Conservation (phyloP, 2,888 invertebrate species). For the Ischnura elegans region DNA sequence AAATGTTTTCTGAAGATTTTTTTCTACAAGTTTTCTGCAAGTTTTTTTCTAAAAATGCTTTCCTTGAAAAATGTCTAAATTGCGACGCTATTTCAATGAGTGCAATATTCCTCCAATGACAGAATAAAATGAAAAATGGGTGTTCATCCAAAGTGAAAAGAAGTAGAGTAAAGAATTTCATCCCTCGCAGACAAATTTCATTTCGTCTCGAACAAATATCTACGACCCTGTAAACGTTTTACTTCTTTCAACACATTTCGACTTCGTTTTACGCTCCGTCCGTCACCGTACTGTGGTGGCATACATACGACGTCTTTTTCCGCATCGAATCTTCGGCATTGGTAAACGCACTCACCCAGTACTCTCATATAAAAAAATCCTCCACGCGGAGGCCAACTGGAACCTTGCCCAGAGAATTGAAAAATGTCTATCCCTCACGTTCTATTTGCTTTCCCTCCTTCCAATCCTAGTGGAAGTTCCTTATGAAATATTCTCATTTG, state of each 20-base stretch:
- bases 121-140: not conserved
- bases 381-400: slow-evolving; percentile 7
- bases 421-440: not conserved
- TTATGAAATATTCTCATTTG: too few relatives aligned
- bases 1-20: too few relatives aligned
- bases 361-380: not conserved
- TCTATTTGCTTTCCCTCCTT: not conserved
- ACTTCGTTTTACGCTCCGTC: not conserved
- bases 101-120: not conserved
- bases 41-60: too few relatives aligned
- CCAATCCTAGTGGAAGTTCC: not conserved
- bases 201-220: not conserved
- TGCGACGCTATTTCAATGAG: not conserved
- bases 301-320: slow-evolving; percentile 19
- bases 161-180: not conserved
- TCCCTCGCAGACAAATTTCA: not conserved
- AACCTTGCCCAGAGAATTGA: slow-evolving; percentile 33
- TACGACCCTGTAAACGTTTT: not conserved
- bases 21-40: too few relatives aligned
- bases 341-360: not conserved
- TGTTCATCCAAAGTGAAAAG: not conserved
- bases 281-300: not conserved
- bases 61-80: too few relatives aligned
- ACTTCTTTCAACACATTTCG: not conserved
- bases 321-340: slow-evolving; percentile 42